Evolutionary conservation across 2,888 invertebrate species (phyloP).

Genomic region (Aphidius colemani): DNA sequence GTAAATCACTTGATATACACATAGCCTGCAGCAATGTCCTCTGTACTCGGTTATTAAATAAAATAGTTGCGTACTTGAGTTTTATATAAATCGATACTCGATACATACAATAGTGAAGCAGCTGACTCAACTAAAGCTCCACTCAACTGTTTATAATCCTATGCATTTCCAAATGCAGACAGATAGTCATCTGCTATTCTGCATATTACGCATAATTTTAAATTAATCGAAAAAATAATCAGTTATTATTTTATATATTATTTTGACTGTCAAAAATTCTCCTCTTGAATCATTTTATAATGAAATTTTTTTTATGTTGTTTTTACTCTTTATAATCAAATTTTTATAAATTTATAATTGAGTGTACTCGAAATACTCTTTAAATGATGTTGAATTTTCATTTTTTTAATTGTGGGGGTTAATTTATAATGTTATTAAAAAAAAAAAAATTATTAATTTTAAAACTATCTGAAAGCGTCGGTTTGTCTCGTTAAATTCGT

Average conservation of each 20-base stretch:
- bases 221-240: background rate
- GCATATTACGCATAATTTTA: slow-evolving; percentile 8
- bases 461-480: too few species aligned
- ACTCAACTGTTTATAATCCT: background rate
- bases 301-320: too few species aligned
- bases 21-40: slow-evolving; percentile 12
- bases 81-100: slow-evolving; percentile 17
- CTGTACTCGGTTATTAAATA: background rate
- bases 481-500: background rate
- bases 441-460: background rate
- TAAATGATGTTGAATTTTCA: too few species aligned
- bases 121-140: background rate
- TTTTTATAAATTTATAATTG: too few species aligned
- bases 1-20: slow-evolving; percentile 3
- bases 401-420: too few species aligned
- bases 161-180: background rate
- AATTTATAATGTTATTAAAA: background rate
- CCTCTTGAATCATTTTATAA: too few species aligned
- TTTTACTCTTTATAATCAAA: too few species aligned
- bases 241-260: background rate
- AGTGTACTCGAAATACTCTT: too few species aligned
- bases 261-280: background rate
- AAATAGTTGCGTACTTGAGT: slow-evolving; percentile 2
- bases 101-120: slow-evolving; percentile 5
- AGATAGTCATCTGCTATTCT: background rate